A percentile compares a stretch with the other conserved stretches of the same genome.
Conservation (phyloP, 2,888 invertebrate species). For the Andrena flavipes region DNA sequence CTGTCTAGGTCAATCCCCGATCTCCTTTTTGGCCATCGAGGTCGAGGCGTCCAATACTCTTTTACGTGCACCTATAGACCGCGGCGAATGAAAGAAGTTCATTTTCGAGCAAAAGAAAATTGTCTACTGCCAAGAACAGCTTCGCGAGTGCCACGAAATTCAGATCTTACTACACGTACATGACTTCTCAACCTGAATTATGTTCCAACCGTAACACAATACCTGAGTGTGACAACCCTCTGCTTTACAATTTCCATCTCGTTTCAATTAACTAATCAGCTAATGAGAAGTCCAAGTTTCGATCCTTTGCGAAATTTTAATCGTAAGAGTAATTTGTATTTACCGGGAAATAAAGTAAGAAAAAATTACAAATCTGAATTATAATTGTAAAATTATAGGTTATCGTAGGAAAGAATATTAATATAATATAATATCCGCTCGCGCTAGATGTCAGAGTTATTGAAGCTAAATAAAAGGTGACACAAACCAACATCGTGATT, state of each 20-base stretch:
- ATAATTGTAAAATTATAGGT: no score
- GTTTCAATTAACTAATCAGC: not conserved
- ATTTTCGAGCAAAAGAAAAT: constrained; percentile 24
- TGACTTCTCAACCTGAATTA: not conserved
- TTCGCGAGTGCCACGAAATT: not conserved
- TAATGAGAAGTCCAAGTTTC: not conserved
- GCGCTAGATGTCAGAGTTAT: no score
- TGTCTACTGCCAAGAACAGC: not conserved
- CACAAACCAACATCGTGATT: not conserved
- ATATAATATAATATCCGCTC: no score
- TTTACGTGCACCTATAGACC: constrained; percentile 6
- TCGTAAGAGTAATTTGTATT: not conserved
- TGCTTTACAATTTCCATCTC: not conserved
- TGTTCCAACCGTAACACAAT: not conserved
- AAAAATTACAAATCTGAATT: no score
- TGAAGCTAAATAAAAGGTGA: no score
- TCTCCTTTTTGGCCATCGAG: constrained; percentile 36
- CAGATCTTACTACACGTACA: not conserved
- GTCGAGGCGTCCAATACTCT: constrained; percentile 35
- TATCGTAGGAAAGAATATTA: no score
- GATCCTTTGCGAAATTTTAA: not conserved
- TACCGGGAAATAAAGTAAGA: no score
- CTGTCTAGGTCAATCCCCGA: constrained; percentile 63
- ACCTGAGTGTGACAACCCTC: not conserved
- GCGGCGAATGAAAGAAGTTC: constrained; percentile 6